Conservation (phyloP, 2,888 invertebrate genomes). For the Sialis lutaria region DNA sequence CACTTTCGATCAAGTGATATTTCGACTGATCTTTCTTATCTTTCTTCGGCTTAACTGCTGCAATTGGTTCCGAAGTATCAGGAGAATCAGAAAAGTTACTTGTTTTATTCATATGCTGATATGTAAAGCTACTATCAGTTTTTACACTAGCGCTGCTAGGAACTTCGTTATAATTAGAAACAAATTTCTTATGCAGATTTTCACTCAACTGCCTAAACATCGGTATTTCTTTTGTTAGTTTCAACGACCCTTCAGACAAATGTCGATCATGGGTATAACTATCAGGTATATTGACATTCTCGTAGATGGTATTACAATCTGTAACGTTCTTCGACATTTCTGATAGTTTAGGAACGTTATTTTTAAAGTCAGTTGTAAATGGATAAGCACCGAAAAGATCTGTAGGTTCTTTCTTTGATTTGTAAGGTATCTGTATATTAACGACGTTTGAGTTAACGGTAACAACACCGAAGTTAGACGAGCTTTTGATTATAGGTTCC, state of each 20-base stretch:
- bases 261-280: background rate
- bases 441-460: too few species aligned
- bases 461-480: too few species aligned
- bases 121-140: background rate
- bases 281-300: constrained; percentile 14
- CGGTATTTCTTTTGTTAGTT: background rate
- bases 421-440: too few species aligned
- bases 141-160: background rate
- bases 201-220: background rate
- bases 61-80: background rate
- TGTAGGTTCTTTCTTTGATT: too few species aligned
- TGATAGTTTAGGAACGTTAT: background rate
- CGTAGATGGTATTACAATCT: constrained; percentile 12
- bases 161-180: background rate
- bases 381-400: too few species aligned
- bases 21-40: constrained; percentile 28
- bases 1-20: constrained; percentile 31
- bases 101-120: too few species aligned
- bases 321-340: constrained; percentile 5
- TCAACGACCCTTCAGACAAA: background rate
- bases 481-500: too few species aligned
- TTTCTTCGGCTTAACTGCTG: constrained; percentile 10
- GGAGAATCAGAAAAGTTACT: background rate
- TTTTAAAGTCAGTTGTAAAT: background rate
- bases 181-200: constrained; percentile 1